These are phyloP conservation scores for Invenusta paracnida DNA, from an alignment of 2,888 invertebrate genomes.

Conservation along the genomic window DNA sequence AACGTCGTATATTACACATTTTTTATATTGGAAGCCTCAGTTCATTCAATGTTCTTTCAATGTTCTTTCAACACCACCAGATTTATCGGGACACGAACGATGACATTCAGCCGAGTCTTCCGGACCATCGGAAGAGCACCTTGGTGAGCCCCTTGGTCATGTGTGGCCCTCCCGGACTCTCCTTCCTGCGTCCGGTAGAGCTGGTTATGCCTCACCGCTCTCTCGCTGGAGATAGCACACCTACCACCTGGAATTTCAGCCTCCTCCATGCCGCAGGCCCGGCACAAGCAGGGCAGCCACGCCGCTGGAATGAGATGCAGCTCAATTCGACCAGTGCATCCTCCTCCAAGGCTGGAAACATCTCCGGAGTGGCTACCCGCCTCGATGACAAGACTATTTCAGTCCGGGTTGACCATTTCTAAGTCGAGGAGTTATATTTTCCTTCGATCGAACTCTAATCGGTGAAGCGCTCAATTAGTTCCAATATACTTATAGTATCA, in stretches of 20 bases:
- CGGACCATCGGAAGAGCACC: constrained; percentile 60
- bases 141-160: constrained; percentile 87
- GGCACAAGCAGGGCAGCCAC: background rate
- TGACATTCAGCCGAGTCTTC: background rate
- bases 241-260: constrained; percentile 61
- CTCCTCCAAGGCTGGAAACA: background rate
- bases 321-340: too few relatives aligned
- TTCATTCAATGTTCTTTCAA: too few relatives aligned
- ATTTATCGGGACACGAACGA: too few relatives aligned
- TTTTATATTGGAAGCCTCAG: too few relatives aligned
- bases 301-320: background rate
- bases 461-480: too few relatives aligned
- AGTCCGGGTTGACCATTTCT: background rate
- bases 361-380: background rate
- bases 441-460: too few relatives aligned
- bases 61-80: too few relatives aligned
- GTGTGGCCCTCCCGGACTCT: constrained; percentile 87
- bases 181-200: constrained; percentile 81
- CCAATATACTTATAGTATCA: too few relatives aligned
- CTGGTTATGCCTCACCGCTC: constrained; percentile 75
- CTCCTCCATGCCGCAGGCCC: constrained; percentile 51
- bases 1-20: too few relatives aligned
- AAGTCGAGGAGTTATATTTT: too few relatives aligned
- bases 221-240: constrained; percentile 58
- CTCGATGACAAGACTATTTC: background rate